Conservation (phyloP, 2,113 vertebrate genomes). For the Thoracochromis brauschi region DNA sequence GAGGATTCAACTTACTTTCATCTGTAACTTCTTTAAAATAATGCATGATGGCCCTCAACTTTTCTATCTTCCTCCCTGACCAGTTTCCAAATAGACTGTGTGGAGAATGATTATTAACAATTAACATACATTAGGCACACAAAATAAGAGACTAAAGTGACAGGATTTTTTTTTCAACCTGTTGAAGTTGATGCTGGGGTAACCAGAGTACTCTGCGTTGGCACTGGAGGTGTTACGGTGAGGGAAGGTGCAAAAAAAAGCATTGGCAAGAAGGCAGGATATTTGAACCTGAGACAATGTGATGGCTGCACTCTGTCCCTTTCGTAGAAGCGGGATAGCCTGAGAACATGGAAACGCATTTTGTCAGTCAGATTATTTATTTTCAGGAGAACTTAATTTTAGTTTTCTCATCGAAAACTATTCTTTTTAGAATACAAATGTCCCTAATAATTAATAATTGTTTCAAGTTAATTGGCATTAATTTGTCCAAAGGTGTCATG, state of each 20-base stretch:
- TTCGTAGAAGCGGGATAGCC: conserved; percentile 63
- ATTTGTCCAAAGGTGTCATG: not conserved
- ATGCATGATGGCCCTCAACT: conserved; percentile 66
- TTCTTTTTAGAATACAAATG: not conserved
- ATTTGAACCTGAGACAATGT: conserved; percentile 68
- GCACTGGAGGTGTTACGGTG: conserved; percentile 40
- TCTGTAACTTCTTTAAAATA: conserved; percentile 61
- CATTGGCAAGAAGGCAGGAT: conserved; percentile 68
- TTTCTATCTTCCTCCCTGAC: conserved; percentile 30
- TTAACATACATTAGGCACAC: not conserved
- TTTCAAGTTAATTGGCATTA: not conserved
- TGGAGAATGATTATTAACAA: not conserved
- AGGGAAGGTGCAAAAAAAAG: conserved; percentile 74
- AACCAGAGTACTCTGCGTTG: conserved; percentile 48
- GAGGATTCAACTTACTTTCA: conserved; percentile 4
- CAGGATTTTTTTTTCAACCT: conserved; percentile 23
- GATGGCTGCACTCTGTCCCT: not conserved
- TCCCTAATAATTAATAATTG: not conserved
- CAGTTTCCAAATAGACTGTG: conserved; percentile 49
- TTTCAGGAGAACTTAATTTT: not conserved
- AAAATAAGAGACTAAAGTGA: not conserved
- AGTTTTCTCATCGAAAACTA: not conserved
- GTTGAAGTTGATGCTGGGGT: conserved; percentile 71
- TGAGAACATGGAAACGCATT: not conserved
- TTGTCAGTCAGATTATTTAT: not conserved